Percentiles rank a stretch among this genome's conserved stretches.
phyloP scores from a whole-genome alignment of 2,113 vertebrate genomes.

The Anolis carolinensis region DNA sequence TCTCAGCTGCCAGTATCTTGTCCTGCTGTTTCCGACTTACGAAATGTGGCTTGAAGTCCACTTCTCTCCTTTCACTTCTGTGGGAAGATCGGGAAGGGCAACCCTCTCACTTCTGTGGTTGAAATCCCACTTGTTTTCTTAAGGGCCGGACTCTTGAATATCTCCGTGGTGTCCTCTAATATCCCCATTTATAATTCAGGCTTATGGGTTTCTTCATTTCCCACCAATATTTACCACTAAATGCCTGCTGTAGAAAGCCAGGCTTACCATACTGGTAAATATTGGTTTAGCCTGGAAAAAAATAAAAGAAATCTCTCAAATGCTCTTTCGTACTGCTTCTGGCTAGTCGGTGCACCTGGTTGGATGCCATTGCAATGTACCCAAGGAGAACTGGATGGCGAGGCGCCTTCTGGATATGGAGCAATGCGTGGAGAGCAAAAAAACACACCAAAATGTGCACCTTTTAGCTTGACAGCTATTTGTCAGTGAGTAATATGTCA shows the following conservation, averaged over 20 bases:
- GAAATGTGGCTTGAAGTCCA: background rate
- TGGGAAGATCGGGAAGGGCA: too few species aligned
- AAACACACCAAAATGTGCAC: background rate
- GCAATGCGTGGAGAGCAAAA: slow-evolving; percentile 3
- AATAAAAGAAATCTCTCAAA: slow-evolving; percentile 46
- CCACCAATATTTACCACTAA: slow-evolving; percentile 67
- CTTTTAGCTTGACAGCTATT: background rate
- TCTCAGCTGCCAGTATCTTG: background rate
- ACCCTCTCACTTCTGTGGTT: slow-evolving; percentile 8
- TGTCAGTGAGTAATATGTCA: background rate
- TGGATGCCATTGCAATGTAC: slow-evolving; percentile 40
- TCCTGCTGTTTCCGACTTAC: background rate
- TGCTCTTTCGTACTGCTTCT: slow-evolving; percentile 52
- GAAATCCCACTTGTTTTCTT: slow-evolving; percentile 31
- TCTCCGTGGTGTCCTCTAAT: slow-evolving; percentile 58
- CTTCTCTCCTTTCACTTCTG: too few species aligned
- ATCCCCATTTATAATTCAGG: slow-evolving; percentile 66
- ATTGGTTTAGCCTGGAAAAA: slow-evolving; percentile 60
- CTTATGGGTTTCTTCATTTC: slow-evolving; percentile 60
- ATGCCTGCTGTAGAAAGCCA: slow-evolving; percentile 61
- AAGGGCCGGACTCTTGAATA: slow-evolving; percentile 16
- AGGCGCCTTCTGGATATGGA: background rate
- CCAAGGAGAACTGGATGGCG: slow-evolving; percentile 23
- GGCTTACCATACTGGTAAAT: slow-evolving; percentile 65
- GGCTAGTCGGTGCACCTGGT: slow-evolving; percentile 41